Percentiles rank a stretch among this genome's conserved stretches.
These are phyloP conservation scores for Daboia siamensis DNA, from an alignment of 2,113 vertebrate species.

Conservation along the genomic window DNA sequence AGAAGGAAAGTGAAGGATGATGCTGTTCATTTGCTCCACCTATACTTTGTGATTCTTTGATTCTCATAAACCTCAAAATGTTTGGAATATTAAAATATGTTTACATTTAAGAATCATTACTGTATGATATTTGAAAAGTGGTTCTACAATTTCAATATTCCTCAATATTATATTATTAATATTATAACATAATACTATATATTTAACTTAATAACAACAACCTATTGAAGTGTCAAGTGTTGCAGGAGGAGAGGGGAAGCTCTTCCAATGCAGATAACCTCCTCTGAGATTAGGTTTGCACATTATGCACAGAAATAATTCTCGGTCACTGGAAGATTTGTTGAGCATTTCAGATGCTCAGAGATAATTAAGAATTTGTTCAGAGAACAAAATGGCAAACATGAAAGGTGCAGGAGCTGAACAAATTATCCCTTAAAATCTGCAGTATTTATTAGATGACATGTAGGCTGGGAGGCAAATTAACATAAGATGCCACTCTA, in stretches of 20 bases:
- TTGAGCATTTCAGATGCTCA: constrained; percentile 57
- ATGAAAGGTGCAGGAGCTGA: constrained; percentile 63
- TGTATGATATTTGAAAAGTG: not conserved
- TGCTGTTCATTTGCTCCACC: not conserved
- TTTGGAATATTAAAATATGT: constrained; percentile 23
- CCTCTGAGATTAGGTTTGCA: constrained; percentile 49
- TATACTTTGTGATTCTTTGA: not conserved
- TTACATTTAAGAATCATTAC: constrained; percentile 33
- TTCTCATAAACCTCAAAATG: not conserved
- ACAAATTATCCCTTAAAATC: constrained; percentile 58
- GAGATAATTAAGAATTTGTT: constrained; percentile 68
- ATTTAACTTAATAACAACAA: not conserved
- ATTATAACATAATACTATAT: no score
- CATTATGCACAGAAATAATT: constrained; percentile 64
- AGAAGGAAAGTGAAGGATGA: not conserved
- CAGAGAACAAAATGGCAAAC: constrained; percentile 63
- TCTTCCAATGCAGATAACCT: constrained; percentile 48
- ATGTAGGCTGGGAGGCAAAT: constrained; percentile 50
- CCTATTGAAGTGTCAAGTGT: not conserved
- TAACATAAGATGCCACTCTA: constrained; percentile 29
- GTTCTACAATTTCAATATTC: not conserved
- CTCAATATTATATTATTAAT: not conserved
- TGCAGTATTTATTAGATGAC: constrained; percentile 49
- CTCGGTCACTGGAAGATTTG: constrained; percentile 48
- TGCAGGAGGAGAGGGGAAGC: not conserved